Percentiles rank a stretch among this genome's conserved stretches.
phyloP scores from a whole-genome alignment of 2,113 vertebrate genomes.

The Paratilapia polleni region DNA sequence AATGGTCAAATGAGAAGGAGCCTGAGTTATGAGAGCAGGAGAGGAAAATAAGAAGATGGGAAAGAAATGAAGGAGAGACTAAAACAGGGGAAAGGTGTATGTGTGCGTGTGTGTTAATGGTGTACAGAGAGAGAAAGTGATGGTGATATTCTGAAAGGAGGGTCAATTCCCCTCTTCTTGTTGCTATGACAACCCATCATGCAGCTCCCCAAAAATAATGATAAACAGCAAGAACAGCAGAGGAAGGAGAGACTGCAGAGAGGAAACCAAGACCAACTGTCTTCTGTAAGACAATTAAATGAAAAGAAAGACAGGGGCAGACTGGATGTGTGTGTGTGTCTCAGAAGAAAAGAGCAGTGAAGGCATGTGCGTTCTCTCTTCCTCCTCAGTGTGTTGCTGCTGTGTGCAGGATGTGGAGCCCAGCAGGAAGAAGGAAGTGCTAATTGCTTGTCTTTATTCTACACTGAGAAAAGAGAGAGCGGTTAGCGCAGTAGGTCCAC shows the following conservation, averaged over 20 bases:
- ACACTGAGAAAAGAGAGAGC: slow-evolving; percentile 35
- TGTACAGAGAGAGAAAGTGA: neutral
- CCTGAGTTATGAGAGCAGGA: neutral
- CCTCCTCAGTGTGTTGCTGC: slow-evolving; percentile 10
- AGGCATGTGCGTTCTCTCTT: neutral
- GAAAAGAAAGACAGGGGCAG: neutral
- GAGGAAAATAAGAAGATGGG: neutral
- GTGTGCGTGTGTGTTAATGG: neutral
- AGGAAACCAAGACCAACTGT: neutral
- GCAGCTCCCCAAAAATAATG: slow-evolving; percentile 50
- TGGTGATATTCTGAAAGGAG: slow-evolving; percentile 34
- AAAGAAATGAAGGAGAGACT: neutral
- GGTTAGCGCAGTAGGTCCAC: slow-evolving; percentile 42
- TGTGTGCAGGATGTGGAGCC: slow-evolving; percentile 37
- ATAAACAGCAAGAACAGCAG: slow-evolving; percentile 12
- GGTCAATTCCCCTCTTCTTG: slow-evolving; percentile 56
- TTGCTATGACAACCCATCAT: slow-evolving; percentile 72
- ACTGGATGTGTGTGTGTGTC: neutral
- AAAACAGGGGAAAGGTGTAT: neutral
- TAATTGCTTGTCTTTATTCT: slow-evolving; percentile 58
- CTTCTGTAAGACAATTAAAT: neutral
- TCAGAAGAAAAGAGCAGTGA: neutral
- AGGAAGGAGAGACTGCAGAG: neutral
- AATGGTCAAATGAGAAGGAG: neutral
- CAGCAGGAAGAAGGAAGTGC: slow-evolving; percentile 54